These are phyloP conservation scores for Tigriopus japonicus DNA, from an alignment of 1,140 invertebrate genomes.

Conservation along the genomic window DNA sequence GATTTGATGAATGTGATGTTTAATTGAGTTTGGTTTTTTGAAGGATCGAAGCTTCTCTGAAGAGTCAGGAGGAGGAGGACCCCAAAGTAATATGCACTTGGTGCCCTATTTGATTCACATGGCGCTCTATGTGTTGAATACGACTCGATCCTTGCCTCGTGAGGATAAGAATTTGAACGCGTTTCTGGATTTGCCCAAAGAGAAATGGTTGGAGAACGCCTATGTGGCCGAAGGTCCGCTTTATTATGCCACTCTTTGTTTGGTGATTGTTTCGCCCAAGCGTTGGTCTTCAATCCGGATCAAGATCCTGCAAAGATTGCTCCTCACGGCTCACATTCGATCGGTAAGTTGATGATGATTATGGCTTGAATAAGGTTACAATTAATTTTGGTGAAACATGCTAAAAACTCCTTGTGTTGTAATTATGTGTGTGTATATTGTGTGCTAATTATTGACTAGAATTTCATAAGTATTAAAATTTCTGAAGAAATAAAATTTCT, in stretches of 20 bases:
- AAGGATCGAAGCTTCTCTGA: conserved; percentile 89
- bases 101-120: conserved; percentile 85
- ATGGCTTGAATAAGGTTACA: neutral
- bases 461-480: too few relatives aligned
- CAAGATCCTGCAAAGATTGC: conserved; percentile 49
- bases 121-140: conserved; percentile 83
- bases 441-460: too few relatives aligned
- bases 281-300: conserved; percentile 37
- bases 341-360: conserved; percentile 13
- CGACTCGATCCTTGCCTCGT: conserved; percentile 42
- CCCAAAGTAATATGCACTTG: conserved; percentile 91
- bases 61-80: conserved; percentile 86
- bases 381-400: neutral
- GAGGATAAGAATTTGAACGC: conserved; percentile 48
- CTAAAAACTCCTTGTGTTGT: too few relatives aligned
- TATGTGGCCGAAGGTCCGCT: conserved; percentile 75
- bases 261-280: conserved; percentile 51
- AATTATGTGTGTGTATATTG: too few relatives aligned
- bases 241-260: conserved; percentile 58
- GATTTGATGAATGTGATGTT: neutral
- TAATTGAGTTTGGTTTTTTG: neutral
- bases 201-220: conserved; percentile 47
- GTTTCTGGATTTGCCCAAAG: conserved; percentile 40
- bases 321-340: conserved; percentile 58
- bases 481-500: too few relatives aligned